Percentiles rank a stretch among this genome's conserved stretches.
Evolutionary conservation across 2,888 invertebrate species (phyloP).

Genomic region (Drosophila maculinotata): DNA sequence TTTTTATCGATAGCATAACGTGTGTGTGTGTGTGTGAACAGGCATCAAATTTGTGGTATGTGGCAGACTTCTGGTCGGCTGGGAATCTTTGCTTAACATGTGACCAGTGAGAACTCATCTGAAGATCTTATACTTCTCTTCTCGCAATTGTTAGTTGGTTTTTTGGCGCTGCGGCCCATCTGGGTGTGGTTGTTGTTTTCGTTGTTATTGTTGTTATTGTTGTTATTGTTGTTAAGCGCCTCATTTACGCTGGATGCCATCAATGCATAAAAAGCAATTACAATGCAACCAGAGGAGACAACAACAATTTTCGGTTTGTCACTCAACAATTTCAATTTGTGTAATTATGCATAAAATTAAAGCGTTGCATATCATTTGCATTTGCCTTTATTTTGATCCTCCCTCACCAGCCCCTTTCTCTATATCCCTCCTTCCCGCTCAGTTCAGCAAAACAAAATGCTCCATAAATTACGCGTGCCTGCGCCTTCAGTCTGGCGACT

Average conservation of each 20-base stretch:
- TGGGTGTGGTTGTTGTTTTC: constrained; percentile 10
- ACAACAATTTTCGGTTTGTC: constrained; percentile 63
- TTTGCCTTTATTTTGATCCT: constrained; percentile 62
- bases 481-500: constrained; percentile 33
- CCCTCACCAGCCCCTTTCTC: constrained; percentile 28
- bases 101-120: too few relatives aligned
- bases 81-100: constrained; percentile 15
- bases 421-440: too few relatives aligned
- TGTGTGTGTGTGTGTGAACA: constrained; percentile 63
- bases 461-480: constrained; percentile 81
- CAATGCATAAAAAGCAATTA: constrained; percentile 71
- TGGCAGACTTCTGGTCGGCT: constrained; percentile 33
- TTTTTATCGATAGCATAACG: constrained; percentile 63
- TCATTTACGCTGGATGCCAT: constrained; percentile 47
- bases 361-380: constrained; percentile 76
- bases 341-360: constrained; percentile 83
- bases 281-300: constrained; percentile 45
- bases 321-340: constrained; percentile 78
- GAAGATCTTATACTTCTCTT: too few relatives aligned
- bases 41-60: constrained; percentile 28
- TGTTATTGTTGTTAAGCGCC: constrained; percentile 53
- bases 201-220: not conserved
- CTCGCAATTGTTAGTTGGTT: not conserved
- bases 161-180: constrained; percentile 21
- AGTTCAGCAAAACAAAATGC: constrained; percentile 63